These are phyloP conservation scores for Bettongia penicillata DNA, from an alignment of 2,113 vertebrate species.

Conservation along the genomic window DNA sequence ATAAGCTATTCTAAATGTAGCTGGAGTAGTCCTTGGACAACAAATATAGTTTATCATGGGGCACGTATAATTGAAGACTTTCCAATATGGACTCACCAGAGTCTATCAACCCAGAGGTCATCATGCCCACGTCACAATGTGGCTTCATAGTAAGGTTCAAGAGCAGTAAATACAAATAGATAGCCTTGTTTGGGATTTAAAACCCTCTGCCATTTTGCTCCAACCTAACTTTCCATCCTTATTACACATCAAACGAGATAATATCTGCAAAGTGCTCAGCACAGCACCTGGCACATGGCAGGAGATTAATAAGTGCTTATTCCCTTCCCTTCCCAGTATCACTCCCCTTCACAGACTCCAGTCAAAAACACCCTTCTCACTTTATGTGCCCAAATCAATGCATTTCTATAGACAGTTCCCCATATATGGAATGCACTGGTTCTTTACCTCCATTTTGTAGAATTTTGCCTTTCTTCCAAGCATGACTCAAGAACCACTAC, in stretches of 20 bases:
- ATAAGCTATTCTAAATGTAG: not conserved
- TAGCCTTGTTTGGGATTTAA: not conserved
- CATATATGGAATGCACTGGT: not conserved
- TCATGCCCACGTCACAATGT: not conserved
- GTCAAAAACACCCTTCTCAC: not conserved
- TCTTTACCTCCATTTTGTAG: not conserved
- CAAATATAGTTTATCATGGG: not conserved
- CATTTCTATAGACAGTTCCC: not conserved
- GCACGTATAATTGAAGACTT: not conserved
- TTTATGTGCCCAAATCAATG: not conserved
- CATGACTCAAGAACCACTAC: not conserved
- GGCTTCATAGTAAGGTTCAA: no score
- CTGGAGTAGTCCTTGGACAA: not conserved
- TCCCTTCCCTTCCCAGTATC: not conserved
- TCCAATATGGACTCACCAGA: not conserved
- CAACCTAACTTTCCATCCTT: not conserved
- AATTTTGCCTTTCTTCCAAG: not conserved
- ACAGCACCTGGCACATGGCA: not conserved
- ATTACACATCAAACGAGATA: not conserved
- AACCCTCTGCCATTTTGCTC: not conserved
- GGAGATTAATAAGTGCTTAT: not conserved
- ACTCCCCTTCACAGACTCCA: not conserved
- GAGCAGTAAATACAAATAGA: no score
- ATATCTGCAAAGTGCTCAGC: not conserved
- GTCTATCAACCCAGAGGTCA: not conserved